phyloP scores from a whole-genome alignment of 35 echinoderm and acorn worm species.

The Diadema setosum region DNA sequence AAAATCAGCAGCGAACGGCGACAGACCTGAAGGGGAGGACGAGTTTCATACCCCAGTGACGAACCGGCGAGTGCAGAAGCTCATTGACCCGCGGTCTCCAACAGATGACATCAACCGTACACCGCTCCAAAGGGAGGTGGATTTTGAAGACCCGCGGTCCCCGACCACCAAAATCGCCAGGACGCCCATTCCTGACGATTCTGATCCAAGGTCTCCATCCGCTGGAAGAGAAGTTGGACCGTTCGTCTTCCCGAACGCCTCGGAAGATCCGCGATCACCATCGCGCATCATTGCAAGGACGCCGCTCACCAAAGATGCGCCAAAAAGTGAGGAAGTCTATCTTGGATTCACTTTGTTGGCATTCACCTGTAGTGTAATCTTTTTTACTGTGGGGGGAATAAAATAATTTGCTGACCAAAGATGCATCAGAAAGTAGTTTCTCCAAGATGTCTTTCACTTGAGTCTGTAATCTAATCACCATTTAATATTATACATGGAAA shows the following conservation, averaged over 20 bases:
- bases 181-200: conserved; percentile 54
- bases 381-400: background rate
- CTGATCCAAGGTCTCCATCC: conserved; percentile 83
- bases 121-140: conserved; percentile 33
- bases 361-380: background rate
- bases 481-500: too few relatives aligned
- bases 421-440: too few relatives aligned
- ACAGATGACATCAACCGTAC: conserved; percentile 71
- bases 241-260: conserved; percentile 39
- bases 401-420: background rate
- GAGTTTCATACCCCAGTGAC: conserved; percentile 28
- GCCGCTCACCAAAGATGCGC: background rate
- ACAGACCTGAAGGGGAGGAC: background rate
- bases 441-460: too few relatives aligned
- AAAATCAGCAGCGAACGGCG: background rate
- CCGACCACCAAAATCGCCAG: conserved; percentile 54
- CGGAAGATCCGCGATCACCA: conserved; percentile 66
- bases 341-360: too few relatives aligned
- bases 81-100: conserved; percentile 85
- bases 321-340: background rate
- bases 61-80: conserved; percentile 40
- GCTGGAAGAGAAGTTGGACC: conserved; percentile 67
- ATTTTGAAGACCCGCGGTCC: conserved; percentile 65
- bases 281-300: conserved; percentile 13
- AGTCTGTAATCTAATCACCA: too few relatives aligned